phyloP scores from a whole-genome alignment of 2,797 vertebrate species.

The Manis pentadactyla region DNA sequence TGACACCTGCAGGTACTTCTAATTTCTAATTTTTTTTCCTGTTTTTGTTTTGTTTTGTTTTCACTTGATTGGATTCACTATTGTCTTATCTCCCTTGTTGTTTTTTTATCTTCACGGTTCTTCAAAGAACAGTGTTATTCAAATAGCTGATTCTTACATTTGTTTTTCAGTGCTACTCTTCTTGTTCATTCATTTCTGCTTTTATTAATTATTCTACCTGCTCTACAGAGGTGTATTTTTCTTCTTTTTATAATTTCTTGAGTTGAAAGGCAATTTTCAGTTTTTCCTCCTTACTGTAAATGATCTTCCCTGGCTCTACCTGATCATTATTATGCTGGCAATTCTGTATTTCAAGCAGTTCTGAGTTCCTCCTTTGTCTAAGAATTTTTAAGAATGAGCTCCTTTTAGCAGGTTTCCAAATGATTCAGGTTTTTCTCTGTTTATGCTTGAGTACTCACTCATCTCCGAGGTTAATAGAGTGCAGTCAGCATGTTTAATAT shows the following conservation, averaged over 20 bases:
- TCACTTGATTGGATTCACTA: background rate
- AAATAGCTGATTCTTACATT: background rate
- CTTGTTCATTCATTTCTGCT: constrained; percentile 6
- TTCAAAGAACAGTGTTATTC: background rate
- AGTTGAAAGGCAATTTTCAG: background rate
- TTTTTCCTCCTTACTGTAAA: background rate
- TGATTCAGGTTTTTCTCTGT: background rate
- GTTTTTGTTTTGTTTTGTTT: background rate
- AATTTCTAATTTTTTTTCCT: background rate
- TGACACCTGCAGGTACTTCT: background rate
- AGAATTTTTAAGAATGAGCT: background rate
- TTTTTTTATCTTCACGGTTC: background rate
- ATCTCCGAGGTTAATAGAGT: constrained; percentile 1
- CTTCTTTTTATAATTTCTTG: background rate
- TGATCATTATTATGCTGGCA: background rate
- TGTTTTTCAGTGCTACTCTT: background rate
- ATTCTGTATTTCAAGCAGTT: background rate
- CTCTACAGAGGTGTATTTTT: background rate
- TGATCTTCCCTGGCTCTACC: background rate
- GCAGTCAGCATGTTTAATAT: background rate
- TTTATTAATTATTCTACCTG: constrained; percentile 21
- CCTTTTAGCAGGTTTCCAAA: background rate
- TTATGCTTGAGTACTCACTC: background rate
- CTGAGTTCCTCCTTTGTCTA: background rate
- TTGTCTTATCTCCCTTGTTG: background rate